Percentiles rank a stretch among this genome's conserved stretches.
Evolutionary conservation across 2,888 invertebrate species (phyloP).

Genomic region (Hirtodrosophila confusa): DNA sequence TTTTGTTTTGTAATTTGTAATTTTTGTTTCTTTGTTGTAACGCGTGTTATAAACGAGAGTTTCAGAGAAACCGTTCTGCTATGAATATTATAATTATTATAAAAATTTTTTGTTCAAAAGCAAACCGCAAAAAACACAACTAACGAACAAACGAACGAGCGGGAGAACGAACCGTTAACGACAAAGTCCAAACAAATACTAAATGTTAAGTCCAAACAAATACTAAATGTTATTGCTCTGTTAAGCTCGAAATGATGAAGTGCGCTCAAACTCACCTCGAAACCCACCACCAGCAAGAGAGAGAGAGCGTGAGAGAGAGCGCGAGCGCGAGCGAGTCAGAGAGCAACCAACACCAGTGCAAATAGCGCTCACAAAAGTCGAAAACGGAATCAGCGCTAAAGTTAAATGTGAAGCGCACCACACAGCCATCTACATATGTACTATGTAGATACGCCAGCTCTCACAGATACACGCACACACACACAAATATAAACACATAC

Average conservation of each 20-base stretch:
- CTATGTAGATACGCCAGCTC: too few relatives aligned
- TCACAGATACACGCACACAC: slow-evolving; percentile 35
- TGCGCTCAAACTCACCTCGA: slow-evolving; percentile 55
- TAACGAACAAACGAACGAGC: slow-evolving; percentile 68
- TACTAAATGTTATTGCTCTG: slow-evolving; percentile 63
- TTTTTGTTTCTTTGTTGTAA: slow-evolving; percentile 32
- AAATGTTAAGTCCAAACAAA: slow-evolving; percentile 80
- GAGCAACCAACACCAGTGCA: slow-evolving; percentile 40
- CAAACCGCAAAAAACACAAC: slow-evolving; percentile 64
- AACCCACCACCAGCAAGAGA: slow-evolving; percentile 40
- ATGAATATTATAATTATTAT: slow-evolving; percentile 12
- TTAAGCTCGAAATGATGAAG: slow-evolving; percentile 46
- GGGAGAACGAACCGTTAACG: slow-evolving; percentile 79
- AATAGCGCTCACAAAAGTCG: slow-evolving; percentile 49
- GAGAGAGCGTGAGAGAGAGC: slow-evolving; percentile 7
- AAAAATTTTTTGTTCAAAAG: slow-evolving; percentile 43
- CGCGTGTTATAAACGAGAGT: slow-evolving; percentile 41
- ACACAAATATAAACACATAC: slow-evolving; percentile 11
- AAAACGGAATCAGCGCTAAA: slow-evolving; percentile 75
- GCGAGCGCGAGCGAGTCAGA: not conserved
- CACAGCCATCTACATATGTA: slow-evolving; percentile 16
- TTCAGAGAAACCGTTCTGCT: slow-evolving; percentile 51
- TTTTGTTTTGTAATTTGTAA: slow-evolving; percentile 14
- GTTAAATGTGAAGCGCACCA: slow-evolving; percentile 63
- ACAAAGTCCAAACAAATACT: slow-evolving; percentile 83